Evolutionary conservation across 1,140 invertebrate genomes (phyloP), one percentile per base, ranked within the genome.

Genomic region (Amphibalanus amphitrite): DNA sequence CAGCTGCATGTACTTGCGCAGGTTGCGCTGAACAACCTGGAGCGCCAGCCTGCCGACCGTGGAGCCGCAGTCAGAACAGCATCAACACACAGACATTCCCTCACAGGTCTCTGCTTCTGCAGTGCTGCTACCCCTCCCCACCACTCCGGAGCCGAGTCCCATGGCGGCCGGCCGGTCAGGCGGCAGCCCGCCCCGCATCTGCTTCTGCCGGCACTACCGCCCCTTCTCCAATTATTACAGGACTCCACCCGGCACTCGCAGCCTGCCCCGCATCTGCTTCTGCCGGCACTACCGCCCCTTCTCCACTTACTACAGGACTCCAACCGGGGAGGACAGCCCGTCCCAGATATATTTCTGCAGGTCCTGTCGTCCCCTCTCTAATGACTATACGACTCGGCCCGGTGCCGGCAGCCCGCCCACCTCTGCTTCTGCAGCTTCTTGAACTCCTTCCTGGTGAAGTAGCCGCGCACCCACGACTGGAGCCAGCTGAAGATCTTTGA

Each of bases 401-500:
- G 33, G 15, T 38, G 33, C 33, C 33, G 4, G 15, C 33, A 15
- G 33, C 33, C 33, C 4, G 33, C 28, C 3, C 10, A 67, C 65
- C 73, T 90, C 80, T 98, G 95, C 82, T 98, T 95, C 82, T 97
- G 93, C 77, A 98, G 84, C 82, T 90, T 95, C 87, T 96, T 97
- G 90, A 92, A 98, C 76, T 92, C 88, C 81, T 93, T 95, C 77
- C 90, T 87, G 77, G 88, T 84, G 76, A 92, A 82, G 76, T 84
- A 85, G 71, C 83, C 95, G 78, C 96, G 87, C 78, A 96, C 90
- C 86, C 89, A 93, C 71, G 94, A 89, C 82, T 99, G 97, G 87
- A 99, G 90, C 92, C 93, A 96, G 77, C 94, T 93, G 77, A 99
- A 90, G 80, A 99, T 98, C 84, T 95, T 95, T 82, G 90, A 69